Evolutionary conservation across 2,113 vertebrate genomes (phyloP).

Genomic region (Pipa parva): DNA sequence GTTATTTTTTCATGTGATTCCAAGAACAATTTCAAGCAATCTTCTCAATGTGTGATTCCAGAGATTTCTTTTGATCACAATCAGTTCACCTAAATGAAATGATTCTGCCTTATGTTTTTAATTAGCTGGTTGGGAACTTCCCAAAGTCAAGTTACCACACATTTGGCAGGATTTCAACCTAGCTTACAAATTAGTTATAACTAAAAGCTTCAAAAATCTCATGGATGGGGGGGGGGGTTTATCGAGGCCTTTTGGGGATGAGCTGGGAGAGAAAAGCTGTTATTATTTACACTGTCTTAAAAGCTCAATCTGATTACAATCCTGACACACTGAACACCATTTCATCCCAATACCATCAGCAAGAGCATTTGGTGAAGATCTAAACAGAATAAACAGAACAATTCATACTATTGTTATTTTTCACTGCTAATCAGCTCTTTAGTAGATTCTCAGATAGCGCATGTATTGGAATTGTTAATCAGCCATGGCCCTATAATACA

Average conservation of each 20-base stretch:
- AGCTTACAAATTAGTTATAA: conserved; percentile 54
- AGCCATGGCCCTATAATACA: background rate
- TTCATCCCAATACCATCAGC: conserved; percentile 32
- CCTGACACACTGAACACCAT: conserved; percentile 15
- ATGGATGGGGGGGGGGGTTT: conserved; percentile 52
- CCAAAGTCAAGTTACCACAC: conserved; percentile 42
- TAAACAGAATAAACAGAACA: background rate
- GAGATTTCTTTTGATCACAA: conserved; percentile 39
- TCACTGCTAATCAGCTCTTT: background rate
- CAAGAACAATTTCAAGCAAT: conserved; percentile 37
- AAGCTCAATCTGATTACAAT: conserved; percentile 44
- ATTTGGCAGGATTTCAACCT: conserved; percentile 56
- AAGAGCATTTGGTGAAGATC: conserved; percentile 24
- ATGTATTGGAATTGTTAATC: background rate
- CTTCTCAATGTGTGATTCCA: conserved; percentile 22
- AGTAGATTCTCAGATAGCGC: background rate
- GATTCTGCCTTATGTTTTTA: conserved; percentile 47
- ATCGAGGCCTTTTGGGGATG: conserved; percentile 45
- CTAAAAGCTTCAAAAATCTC: conserved; percentile 61
- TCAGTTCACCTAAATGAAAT: conserved; percentile 33
- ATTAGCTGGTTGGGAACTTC: conserved; percentile 46
- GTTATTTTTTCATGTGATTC: conserved; percentile 42
- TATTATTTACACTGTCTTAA: conserved; percentile 60
- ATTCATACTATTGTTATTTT: too few relatives aligned
- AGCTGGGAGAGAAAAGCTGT: conserved; percentile 45